phyloP scores from a whole-genome alignment of 2,888 invertebrate species.

The Schrankia costaestrigalis region DNA sequence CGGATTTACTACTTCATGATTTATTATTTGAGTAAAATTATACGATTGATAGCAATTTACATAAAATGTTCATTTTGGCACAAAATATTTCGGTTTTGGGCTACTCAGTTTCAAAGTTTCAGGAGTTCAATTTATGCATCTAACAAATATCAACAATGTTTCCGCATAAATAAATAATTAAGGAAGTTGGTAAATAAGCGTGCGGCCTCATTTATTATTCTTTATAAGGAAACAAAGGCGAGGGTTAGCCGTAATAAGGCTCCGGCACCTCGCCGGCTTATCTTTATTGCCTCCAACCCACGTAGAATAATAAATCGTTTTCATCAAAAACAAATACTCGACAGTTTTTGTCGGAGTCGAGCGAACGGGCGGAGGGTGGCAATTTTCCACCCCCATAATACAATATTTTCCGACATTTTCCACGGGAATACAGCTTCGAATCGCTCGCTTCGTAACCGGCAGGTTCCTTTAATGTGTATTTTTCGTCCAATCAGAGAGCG shows the following conservation, averaged over 20 bases:
- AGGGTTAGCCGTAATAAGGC: slow-evolving; percentile 82
- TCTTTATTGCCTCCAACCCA: slow-evolving; percentile 82
- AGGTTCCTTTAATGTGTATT: slow-evolving; percentile 82
- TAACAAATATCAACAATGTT: slow-evolving; percentile 74
- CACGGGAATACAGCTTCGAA: slow-evolving; percentile 81
- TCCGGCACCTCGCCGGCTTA: slow-evolving; percentile 81
- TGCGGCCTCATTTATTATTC: slow-evolving; percentile 80
- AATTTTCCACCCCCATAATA: slow-evolving; percentile 81
- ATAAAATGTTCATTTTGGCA: background rate
- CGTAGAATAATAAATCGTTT: slow-evolving; percentile 82
- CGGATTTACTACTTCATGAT: slow-evolving; percentile 50
- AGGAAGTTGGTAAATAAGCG: slow-evolving; percentile 79
- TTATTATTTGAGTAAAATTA: slow-evolving; percentile 34
- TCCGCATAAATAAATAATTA: slow-evolving; percentile 78
- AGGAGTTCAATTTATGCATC: slow-evolving; percentile 48
- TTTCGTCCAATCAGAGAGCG: slow-evolving; percentile 82
- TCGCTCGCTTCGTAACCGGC: slow-evolving; percentile 78
- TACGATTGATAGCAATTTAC: slow-evolving; percentile 11
- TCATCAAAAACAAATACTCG: slow-evolving; percentile 82
- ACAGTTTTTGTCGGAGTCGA: slow-evolving; percentile 81
- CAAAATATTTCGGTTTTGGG: slow-evolving; percentile 12
- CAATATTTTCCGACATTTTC: slow-evolving; percentile 82
- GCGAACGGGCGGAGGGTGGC: slow-evolving; percentile 78
- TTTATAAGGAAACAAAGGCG: slow-evolving; percentile 82
- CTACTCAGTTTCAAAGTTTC: slow-evolving; percentile 22